phyloP scores from a whole-genome alignment of 30 jellyfish, hydroid and myxozoan species.

The Pseudorhiza aurosa region DNA sequence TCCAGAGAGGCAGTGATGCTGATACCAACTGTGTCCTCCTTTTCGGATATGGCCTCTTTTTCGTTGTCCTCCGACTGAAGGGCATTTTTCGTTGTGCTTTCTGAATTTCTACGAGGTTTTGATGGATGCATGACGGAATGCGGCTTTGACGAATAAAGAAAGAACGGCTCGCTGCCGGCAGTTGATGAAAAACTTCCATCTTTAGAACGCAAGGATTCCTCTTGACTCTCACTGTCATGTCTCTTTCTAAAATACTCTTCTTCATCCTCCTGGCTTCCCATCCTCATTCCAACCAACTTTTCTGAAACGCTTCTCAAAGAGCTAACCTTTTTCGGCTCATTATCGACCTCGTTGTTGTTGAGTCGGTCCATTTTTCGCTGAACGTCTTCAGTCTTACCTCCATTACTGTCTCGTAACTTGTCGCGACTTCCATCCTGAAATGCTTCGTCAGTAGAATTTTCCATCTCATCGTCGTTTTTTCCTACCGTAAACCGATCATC shows the following conservation, averaged over 20 bases:
- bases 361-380: background rate
- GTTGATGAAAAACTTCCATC: constrained; percentile 80
- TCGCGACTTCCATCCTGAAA: background rate
- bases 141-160: constrained; percentile 84
- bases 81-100: background rate
- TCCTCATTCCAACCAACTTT: constrained; percentile 34
- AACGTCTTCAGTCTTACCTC: background rate
- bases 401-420: too few relatives aligned
- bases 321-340: background rate
- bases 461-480: background rate
- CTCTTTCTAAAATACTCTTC: constrained; percentile 72
- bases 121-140: constrained; percentile 41
- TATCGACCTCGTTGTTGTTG: background rate
- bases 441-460: background rate
- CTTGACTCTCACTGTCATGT: constrained; percentile 67
- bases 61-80: constrained; percentile 13
- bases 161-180: constrained; percentile 73
- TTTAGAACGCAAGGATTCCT: constrained; percentile 46
- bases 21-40: background rate
- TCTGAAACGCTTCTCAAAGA: constrained; percentile 15
- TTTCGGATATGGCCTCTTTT: background rate
- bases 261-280: constrained; percentile 74
- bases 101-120: constrained; percentile 26
- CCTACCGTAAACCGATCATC: background rate
- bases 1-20: constrained; percentile 30